Conservation (phyloP, 2,797 vertebrate genomes). For the Galago senegalensis region DNA sequence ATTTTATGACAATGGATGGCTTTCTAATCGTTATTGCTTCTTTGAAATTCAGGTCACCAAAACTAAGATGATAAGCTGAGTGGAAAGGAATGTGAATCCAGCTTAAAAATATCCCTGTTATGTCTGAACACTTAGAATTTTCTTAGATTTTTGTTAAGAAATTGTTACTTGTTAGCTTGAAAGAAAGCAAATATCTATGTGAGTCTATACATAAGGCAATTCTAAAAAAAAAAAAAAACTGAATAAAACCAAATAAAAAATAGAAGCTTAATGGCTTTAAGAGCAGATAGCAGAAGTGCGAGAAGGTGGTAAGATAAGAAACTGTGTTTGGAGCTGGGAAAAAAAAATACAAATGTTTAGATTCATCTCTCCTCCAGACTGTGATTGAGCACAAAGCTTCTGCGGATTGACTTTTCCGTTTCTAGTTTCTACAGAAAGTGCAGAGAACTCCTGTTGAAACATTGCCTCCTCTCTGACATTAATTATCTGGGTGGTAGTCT, state of each 20-base stretch:
- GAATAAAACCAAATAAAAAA: neutral
- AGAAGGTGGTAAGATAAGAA: neutral
- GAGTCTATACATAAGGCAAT: neutral
- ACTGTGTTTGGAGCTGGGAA: neutral
- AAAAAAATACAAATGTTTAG: neutral
- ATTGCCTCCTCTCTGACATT: neutral
- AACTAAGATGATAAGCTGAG: neutral
- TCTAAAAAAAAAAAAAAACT: neutral
- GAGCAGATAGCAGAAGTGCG: neutral
- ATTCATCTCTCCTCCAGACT: neutral
- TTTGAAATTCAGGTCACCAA: constrained; percentile 15
- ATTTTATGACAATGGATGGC: neutral
- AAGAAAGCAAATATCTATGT: neutral
- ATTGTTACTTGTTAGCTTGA: neutral
- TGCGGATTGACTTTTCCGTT: neutral
- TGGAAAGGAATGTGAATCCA: neutral
- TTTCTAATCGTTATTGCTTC: neutral
- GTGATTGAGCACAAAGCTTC: neutral
- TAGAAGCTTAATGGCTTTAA: neutral
- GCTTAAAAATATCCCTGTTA: neutral
- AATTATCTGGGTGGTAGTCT: neutral
- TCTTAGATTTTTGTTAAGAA: constrained; percentile 26
- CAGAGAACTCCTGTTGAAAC: neutral
- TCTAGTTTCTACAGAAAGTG: neutral
- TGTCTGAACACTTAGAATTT: neutral